phyloP scores from a whole-genome alignment of 2,888 invertebrate species.

The Pyrrhosoma nymphula region DNA sequence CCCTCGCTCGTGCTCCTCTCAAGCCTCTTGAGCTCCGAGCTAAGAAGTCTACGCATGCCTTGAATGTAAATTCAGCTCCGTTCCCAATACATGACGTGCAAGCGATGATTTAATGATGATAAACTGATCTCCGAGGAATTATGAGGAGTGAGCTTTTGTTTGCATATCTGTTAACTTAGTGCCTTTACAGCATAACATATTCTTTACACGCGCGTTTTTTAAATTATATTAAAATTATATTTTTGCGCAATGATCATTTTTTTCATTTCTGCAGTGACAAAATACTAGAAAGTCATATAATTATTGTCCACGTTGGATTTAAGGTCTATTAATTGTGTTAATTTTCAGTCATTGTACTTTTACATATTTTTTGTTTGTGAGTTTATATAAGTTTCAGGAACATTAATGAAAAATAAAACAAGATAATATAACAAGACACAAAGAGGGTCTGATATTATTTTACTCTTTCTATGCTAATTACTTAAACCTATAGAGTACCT shows the following conservation, averaged over 20 bases:
- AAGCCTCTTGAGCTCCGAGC: neutral
- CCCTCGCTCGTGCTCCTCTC: neutral
- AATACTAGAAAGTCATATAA: too few relatives aligned
- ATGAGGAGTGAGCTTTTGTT: neutral
- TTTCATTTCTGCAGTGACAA: too few relatives aligned
- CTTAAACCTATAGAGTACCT: too few relatives aligned
- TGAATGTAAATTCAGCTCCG: neutral
- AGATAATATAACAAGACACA: too few relatives aligned
- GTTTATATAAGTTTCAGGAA: too few relatives aligned
- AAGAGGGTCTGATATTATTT: too few relatives aligned
- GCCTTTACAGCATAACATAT: neutral
- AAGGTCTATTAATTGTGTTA: too few relatives aligned
- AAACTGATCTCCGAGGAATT: neutral
- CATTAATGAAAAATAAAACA: too few relatives aligned
- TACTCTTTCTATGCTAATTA: too few relatives aligned
- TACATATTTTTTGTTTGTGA: too few relatives aligned
- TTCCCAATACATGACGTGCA: neutral
- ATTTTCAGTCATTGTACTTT: too few relatives aligned
- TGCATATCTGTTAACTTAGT: neutral
- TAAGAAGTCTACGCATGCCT: neutral
- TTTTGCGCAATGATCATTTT: neutral
- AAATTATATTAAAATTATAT: neutral
- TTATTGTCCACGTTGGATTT: too few relatives aligned
- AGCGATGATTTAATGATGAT: neutral
- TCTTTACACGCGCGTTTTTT: neutral